These are phyloP conservation scores for Ennomos fuscantarius DNA, from an alignment of 2,888 invertebrate genomes.

Conservation along the genomic window DNA sequence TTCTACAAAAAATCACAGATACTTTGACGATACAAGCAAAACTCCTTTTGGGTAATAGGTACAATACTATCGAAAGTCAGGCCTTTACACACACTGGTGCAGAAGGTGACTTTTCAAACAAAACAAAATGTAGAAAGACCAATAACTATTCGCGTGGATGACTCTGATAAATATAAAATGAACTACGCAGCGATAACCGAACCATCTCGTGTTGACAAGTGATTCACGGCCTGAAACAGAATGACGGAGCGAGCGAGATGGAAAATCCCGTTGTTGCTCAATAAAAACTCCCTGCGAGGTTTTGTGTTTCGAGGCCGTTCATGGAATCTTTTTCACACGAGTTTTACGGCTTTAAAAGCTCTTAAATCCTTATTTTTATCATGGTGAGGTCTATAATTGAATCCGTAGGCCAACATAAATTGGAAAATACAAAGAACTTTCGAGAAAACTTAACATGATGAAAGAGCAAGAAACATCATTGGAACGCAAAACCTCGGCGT, in stretches of 20 bases:
- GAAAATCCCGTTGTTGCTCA: conserved; percentile 51
- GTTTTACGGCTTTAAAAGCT: conserved; percentile 25
- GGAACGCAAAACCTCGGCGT: conserved; percentile 80
- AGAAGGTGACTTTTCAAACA: conserved; percentile 71
- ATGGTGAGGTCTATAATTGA: background rate
- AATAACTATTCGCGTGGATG: conserved; percentile 45
- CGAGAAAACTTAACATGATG: conserved; percentile 38
- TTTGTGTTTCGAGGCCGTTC: conserved; percentile 72
- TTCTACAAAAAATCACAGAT: conserved; percentile 42
- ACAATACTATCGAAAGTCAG: conserved; percentile 66
- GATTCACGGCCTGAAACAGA: conserved; percentile 46
- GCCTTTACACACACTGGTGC: conserved; percentile 85
- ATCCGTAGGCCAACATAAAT: background rate
- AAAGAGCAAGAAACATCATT: conserved; percentile 56
- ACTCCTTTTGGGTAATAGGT: conserved; percentile 56
- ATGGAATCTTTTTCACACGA: conserved; percentile 51
- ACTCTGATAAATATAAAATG: conserved; percentile 69
- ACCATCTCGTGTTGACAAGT: conserved; percentile 74
- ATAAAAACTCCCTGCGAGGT: conserved; percentile 63
- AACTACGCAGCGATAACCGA: conserved; percentile 78
- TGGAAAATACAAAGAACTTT: conserved; percentile 14
- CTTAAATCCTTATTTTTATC: conserved; percentile 4
- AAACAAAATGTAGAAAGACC: conserved; percentile 31
- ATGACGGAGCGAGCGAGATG: conserved; percentile 68
- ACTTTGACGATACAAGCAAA: conserved; percentile 40